Evolutionary conservation across 2,888 invertebrate species (phyloP), one percentile per base, ranked within the genome.

Genomic region (Hirtodrosophila duncani): DNA sequence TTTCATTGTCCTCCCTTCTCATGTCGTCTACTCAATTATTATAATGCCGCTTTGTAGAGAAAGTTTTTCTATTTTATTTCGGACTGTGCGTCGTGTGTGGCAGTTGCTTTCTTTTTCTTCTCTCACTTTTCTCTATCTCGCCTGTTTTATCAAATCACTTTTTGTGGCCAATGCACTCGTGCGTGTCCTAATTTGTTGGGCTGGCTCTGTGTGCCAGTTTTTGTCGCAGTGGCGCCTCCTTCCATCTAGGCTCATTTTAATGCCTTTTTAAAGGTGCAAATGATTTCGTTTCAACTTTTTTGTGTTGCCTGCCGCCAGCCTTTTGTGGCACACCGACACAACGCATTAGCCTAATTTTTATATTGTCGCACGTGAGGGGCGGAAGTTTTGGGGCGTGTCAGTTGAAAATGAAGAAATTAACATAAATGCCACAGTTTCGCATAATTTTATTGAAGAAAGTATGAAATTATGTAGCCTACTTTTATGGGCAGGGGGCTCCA

Each of bases 201-300:
- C 49, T 34, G 33, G 37, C 39, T 18, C 30, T 11, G 18, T 31
- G 13, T 27, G 23, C 34, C 14, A 51, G 30, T 30, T 17, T 42
- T 33, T 46, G 31, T 60, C 18, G 42, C 63, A 42, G 31, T 69
- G 68, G 67, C 66, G 56, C 57, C 52, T 18, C 48, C 44, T 39
- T 33, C 27, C 21, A 38, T 13, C 33, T 45, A 52, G 53, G 48
- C 52, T 49, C 52, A 58, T 66, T 70, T 70, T 63, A 70, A 67
- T 71, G 65, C 46, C 48, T 45, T 60, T 70, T 74, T 79, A 67
- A 67, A 69, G 69, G 77, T 77, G 80, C 63, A 60, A 80, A 79
- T 80, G 56, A 68, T 62, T 66, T 57, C 10, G 50, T 17, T 55
- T 52, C 13, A 4, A 23, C 9, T 9, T 36, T 24, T 51, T 68